phyloP scores from a whole-genome alignment of 2,113 vertebrate genomes.

The Ursus arctos region DNA sequence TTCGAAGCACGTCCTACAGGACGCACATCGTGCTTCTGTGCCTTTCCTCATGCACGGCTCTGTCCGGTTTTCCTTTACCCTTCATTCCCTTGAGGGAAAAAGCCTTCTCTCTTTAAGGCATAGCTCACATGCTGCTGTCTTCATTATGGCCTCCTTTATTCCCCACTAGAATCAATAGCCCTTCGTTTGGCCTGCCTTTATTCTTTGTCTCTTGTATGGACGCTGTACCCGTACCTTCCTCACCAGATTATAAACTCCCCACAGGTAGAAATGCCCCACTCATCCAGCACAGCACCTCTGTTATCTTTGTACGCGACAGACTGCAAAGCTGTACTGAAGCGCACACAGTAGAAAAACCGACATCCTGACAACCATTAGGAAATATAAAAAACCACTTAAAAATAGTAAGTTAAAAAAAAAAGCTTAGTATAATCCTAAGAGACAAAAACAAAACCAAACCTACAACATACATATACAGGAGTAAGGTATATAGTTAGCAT shows the following conservation, averaged over 20 bases:
- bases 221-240: background rate
- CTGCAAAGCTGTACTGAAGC: background rate
- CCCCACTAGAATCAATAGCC: background rate
- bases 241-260: background rate
- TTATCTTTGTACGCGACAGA: background rate
- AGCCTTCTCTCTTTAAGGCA: background rate
- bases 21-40: rapidly evolving
- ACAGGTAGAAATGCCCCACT: background rate
- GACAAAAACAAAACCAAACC: background rate
- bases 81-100: background rate
- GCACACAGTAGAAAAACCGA: background rate
- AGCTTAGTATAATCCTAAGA: background rate
- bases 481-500: background rate
- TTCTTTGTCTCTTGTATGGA: background rate
- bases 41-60: background rate
- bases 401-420: background rate
- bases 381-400: background rate
- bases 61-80: background rate
- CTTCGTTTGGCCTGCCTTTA: background rate
- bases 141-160: background rate
- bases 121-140: background rate
- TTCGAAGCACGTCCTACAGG: background rate
- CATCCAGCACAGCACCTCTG: background rate
- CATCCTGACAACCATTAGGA: background rate
- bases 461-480: background rate